A percentile compares a stretch with the other conserved stretches of the same genome.
Conservation (phyloP, 2,888 invertebrate genomes). For the Drosophila demipolita region DNA sequence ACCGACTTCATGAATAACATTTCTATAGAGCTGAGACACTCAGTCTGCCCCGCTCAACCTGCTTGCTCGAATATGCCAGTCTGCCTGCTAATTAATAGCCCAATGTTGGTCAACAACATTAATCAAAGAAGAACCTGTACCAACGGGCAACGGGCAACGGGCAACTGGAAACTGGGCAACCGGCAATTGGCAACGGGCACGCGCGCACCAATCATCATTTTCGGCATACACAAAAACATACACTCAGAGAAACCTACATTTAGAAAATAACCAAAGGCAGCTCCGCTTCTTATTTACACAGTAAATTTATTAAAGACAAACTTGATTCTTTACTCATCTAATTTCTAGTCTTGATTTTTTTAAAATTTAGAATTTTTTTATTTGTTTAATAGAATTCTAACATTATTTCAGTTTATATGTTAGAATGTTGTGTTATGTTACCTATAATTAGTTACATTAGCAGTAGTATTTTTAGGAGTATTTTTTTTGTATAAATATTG, state of each 20-base stretch:
- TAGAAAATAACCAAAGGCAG: not conserved
- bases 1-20: constrained; percentile 62
- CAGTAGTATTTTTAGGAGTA: not conserved
- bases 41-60: constrained; percentile 40
- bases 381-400: not conserved
- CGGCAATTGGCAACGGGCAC: constrained; percentile 37
- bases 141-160: constrained; percentile 8
- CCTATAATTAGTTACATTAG: not conserved
- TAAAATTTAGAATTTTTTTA: not conserved
- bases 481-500: not conserved
- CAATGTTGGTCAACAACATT: constrained; percentile 75
- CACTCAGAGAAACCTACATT: not conserved
- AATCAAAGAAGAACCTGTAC: constrained; percentile 74
- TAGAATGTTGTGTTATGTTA: too few relatives aligned
- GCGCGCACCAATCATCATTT: constrained; percentile 73
- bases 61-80: not conserved
- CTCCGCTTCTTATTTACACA: not conserved
- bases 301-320: not conserved
- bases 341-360: not conserved
- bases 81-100: constrained; percentile 73
- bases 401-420: not conserved
- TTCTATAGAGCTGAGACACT: constrained; percentile 36
- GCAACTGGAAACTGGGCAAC: constrained; percentile 7
- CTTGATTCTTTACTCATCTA: not conserved
- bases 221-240: constrained; percentile 48